Evolutionary conservation across 2,888 invertebrate genomes (phyloP), one percentile per base, ranked within the genome.

Genomic region (Luffia ferchaultella): DNA sequence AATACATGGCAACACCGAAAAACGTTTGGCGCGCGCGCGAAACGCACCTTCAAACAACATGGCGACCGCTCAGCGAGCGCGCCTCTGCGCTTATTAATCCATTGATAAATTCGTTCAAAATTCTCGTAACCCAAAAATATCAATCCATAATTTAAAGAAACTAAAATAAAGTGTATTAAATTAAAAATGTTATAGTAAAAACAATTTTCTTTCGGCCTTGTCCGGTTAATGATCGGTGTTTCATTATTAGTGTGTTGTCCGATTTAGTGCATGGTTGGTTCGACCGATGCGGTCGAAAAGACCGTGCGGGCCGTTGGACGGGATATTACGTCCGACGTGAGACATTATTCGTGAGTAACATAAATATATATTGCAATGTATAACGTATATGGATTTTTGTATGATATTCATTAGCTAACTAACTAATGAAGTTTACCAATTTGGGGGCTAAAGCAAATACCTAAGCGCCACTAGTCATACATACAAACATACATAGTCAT

Each of bases 11-110:
- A 69, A 70, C 65, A 64, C 64, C 15, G 5, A 15, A 53, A 54
- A 56, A 61, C 63, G 65, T 68, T 78, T 76, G 72, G 77, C 80
- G 80, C 80, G 80, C 80, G 80, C 79, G 80, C 79, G 78, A 76
- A 75, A 64, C 67, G 64, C 58, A 63, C 63, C 65, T 18, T 40
- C 62, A 65, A 49, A 54, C 73, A 76, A 73, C 67, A 83, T 82
- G 82, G 82, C 79, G 74, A 60, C 60, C 68, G 73, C 62, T 63
- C 68, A 55, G 62, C 58, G 64, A 71, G 76, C 76, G 76, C 76
- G 77, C 68, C 70, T 68, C 67, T n/a, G 68, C 70, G 62, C 70
- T 58, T 57, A 54, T 55, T 72, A 65, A 68, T 64, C 63, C 62
- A 62, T 57, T 64, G 65, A 67, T 63, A 60, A 65, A 62, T 58